Conservation (phyloP, 2,797 vertebrate species). For the Typhlichthys subterraneus region DNA sequence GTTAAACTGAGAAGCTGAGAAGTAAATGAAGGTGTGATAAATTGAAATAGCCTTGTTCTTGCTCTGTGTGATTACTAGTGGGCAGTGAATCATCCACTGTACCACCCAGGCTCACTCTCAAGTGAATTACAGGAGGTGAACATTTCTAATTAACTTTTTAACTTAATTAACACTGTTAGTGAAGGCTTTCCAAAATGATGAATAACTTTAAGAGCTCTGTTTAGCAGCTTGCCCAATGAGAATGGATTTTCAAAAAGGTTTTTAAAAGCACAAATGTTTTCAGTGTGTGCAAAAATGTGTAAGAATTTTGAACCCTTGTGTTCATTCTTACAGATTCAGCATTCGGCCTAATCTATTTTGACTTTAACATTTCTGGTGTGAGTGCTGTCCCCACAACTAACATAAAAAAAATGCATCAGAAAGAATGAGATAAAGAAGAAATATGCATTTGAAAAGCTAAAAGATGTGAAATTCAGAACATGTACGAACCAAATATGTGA, state of each 20-base stretch:
- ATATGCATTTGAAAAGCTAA: not conserved
- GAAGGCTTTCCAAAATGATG: constrained; percentile 47
- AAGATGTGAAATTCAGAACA: not conserved
- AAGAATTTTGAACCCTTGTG: no score
- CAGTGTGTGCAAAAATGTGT: no score
- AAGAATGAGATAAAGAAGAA: not conserved
- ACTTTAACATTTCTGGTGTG: no score
- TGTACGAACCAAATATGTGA: constrained; percentile 1
- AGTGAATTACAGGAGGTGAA: constrained; percentile 55
- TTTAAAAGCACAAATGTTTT: no score
- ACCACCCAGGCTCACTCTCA: constrained; percentile 49
- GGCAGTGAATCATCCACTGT: constrained; percentile 67
- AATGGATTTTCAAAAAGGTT: no score
- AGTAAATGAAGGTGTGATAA: constrained; percentile 71
- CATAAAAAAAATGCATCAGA: no score
- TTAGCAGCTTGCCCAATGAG: no score
- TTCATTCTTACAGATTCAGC: no score
- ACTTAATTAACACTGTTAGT: constrained; percentile 56
- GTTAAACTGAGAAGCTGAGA: constrained; percentile 60
- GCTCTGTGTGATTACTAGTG: constrained; percentile 68
- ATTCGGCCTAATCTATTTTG: no score
- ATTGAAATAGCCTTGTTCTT: constrained; percentile 62
- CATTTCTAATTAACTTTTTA: constrained; percentile 76
- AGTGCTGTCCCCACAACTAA: no score
- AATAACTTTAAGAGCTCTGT: constrained; percentile 13